phyloP scores from a whole-genome alignment of 1,140 invertebrate genomes.

The Elymnias hypermnestra region DNA sequence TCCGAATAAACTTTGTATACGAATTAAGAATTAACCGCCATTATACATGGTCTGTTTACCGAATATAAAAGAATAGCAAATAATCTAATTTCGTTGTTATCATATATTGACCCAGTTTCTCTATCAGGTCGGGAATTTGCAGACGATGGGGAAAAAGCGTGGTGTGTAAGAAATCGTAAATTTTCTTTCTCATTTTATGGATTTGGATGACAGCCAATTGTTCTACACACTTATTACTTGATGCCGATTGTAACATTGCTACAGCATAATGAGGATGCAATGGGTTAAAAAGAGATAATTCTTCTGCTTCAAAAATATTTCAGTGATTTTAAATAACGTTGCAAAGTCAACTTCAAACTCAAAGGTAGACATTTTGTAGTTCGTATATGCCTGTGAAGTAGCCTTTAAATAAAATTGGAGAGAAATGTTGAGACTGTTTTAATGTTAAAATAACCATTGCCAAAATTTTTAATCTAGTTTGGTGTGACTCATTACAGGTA shows the following conservation, averaged over 20 bases:
- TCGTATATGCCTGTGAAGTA: too few species aligned
- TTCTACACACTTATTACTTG: slow-evolving; percentile 17
- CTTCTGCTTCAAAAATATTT: too few species aligned
- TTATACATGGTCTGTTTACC: slow-evolving; percentile 17
- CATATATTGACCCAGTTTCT: slow-evolving; percentile 25
- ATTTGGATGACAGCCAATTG: slow-evolving; percentile 20
- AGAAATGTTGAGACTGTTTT: too few species aligned
- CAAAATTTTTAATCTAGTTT: too few species aligned
- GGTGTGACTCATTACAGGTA: too few species aligned
- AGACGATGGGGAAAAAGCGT: slow-evolving; percentile 13
- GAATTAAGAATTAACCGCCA: slow-evolving; percentile 10
- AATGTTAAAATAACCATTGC: too few species aligned
- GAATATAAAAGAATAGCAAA: slow-evolving; percentile 13
- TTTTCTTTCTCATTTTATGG: slow-evolving; percentile 19
- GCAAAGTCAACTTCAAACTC: too few species aligned
- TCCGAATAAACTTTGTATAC: slow-evolving; percentile 5
- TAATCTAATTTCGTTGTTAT: slow-evolving; percentile 23
- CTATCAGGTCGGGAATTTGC: slow-evolving; percentile 6
- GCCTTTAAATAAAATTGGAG: too few species aligned
- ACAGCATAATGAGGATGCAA: neutral
- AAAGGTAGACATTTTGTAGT: too few species aligned
- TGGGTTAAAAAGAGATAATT: too few species aligned
- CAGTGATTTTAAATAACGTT: too few species aligned
- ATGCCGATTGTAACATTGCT: slow-evolving; percentile 10
- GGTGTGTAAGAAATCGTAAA: too few species aligned